Evolutionary conservation across 2,888 invertebrate genomes (phyloP).

Genomic region (Liopterus haemorrhoidalis): DNA sequence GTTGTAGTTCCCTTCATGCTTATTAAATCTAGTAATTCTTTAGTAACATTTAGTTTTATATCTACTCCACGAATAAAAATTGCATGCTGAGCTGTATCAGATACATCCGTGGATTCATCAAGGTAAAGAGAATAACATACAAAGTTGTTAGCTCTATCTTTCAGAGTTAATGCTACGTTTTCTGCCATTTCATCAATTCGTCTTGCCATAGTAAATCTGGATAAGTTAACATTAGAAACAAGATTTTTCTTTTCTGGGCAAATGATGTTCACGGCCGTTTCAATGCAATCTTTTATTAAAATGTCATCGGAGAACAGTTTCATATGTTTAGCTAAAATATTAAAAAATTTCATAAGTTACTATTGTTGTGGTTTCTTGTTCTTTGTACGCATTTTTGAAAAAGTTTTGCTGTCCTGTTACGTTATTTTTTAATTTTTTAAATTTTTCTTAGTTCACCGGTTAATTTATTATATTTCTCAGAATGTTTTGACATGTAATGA

Average conservation of each 20-base stretch:
- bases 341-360: too few relatives aligned
- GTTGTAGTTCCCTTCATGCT: slow-evolving; percentile 2
- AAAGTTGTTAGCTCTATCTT: slow-evolving; percentile 1
- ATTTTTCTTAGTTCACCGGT: too few relatives aligned
- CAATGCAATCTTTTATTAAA: too few relatives aligned
- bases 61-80: slow-evolving; percentile 4
- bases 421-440: too few relatives aligned
- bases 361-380: too few relatives aligned
- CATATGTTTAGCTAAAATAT: too few relatives aligned
- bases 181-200: slow-evolving; percentile 4
- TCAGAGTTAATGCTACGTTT: neutral
- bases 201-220: slow-evolving; percentile 3
- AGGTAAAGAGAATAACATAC: slow-evolving; percentile 3
- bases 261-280: too few relatives aligned
- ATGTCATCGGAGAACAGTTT: too few relatives aligned
- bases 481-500: too few relatives aligned
- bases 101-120: slow-evolving; percentile 2
- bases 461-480: too few relatives aligned
- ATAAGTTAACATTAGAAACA: neutral
- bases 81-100: slow-evolving; percentile 4
- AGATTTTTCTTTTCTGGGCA: neutral
- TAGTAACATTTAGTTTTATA: neutral
- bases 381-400: too few relatives aligned
- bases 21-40: neutral
- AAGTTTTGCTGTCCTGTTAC: too few relatives aligned